Evolutionary conservation across 2,888 invertebrate species (phyloP).

Genomic region (Hirtodrosophila trivittata): DNA sequence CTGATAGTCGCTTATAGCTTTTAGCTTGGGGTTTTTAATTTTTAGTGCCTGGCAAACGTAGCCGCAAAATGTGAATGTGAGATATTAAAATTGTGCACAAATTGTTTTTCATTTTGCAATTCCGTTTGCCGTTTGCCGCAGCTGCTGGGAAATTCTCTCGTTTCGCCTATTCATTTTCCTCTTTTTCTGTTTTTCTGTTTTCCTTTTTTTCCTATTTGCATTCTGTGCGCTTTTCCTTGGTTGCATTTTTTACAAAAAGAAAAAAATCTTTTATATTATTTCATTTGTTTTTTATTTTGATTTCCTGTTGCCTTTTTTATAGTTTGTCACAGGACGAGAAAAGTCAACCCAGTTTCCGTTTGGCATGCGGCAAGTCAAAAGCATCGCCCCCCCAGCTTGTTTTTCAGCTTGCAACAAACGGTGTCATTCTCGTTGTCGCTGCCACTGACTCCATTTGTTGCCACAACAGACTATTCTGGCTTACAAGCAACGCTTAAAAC

Average conservation of each 20-base stretch:
- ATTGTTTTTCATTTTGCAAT: conserved; percentile 61
- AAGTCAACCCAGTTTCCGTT: conserved; percentile 28
- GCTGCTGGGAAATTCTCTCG: conserved; percentile 10
- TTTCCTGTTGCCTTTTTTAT: conserved; percentile 5
- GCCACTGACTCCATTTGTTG: no score
- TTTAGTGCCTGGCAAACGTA: conserved; percentile 46
- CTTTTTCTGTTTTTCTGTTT: conserved; percentile 10
- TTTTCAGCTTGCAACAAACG: background rate
- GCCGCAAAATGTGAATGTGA: conserved; percentile 56
- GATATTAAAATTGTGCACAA: conserved; percentile 58
- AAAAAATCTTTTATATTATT: background rate
- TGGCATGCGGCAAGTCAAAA: conserved; percentile 22
- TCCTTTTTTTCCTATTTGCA: conserved; percentile 8
- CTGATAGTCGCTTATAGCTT: background rate
- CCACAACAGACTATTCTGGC: conserved; percentile 3
- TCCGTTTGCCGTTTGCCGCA: conserved; percentile 35
- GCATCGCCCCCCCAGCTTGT: background rate
- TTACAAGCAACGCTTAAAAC: no score
- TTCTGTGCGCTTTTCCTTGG: background rate
- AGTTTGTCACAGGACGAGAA: conserved; percentile 6
- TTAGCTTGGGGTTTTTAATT: conserved; percentile 5
- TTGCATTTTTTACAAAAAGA: background rate
- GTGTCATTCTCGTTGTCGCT: background rate
- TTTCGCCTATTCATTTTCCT: conserved; percentile 7
- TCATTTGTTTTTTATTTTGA: background rate